Evolutionary conservation across 2,797 vertebrate species (phyloP).

Genomic region (Rhinogobio ventralis): DNA sequence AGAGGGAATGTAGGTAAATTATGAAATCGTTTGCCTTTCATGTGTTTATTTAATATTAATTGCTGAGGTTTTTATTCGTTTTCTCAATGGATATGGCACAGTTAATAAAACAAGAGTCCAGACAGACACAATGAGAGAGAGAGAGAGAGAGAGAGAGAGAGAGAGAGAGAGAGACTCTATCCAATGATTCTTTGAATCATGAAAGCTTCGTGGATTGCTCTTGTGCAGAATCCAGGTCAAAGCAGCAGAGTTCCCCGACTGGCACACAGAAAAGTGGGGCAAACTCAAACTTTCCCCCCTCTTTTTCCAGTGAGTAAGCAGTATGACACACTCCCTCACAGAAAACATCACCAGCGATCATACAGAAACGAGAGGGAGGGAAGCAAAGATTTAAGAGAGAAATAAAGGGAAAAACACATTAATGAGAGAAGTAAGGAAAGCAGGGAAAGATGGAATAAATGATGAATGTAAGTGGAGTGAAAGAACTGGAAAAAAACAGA

Average conservation of each 20-base stretch:
- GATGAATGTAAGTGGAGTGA: neutral
- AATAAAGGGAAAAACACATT: constrained; percentile 11
- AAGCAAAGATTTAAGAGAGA: constrained; percentile 3
- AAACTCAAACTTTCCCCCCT: constrained; percentile 48
- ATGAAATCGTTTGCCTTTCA: constrained; percentile 61
- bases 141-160: constrained; percentile 20
- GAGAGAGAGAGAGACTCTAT: constrained; percentile 19
- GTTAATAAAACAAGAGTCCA: constrained; percentile 51
- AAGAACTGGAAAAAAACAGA: neutral
- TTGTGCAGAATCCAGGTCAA: constrained; percentile 58
- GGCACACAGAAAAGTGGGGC: constrained; percentile 51
- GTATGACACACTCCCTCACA: constrained; percentile 41
- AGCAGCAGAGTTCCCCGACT: constrained; percentile 53
- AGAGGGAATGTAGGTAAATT: constrained; percentile 54
- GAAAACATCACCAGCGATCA: constrained; percentile 33
- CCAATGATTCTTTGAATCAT: constrained; percentile 41
- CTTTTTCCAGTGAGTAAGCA: constrained; percentile 55
- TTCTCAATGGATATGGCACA: constrained; percentile 21
- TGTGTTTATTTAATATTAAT: constrained; percentile 67
- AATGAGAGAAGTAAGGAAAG: constrained; percentile 11
- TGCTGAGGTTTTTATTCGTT: constrained; percentile 35
- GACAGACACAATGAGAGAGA: constrained; percentile 4
- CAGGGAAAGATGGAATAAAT: constrained; percentile 2
- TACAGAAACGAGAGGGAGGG: neutral
- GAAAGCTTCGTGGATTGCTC: constrained; percentile 11